These are phyloP conservation scores for Poeciliopsis presidionis DNA, from an alignment of 2,797 vertebrate species.

Conservation along the genomic window DNA sequence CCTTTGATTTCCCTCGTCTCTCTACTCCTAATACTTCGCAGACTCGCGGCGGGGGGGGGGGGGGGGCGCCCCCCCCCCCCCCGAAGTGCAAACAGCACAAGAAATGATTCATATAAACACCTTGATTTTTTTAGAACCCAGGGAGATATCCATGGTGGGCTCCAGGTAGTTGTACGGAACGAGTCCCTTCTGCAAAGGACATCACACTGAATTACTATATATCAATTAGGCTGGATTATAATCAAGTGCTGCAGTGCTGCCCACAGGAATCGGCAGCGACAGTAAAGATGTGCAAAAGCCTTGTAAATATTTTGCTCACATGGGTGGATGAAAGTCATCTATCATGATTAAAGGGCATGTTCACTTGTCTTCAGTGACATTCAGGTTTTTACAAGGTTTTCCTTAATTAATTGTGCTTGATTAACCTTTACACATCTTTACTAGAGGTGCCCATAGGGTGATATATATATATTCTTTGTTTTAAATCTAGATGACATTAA, in stretches of 20 bases:
- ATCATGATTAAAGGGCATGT: neutral
- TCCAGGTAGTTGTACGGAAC: slow-evolving; percentile 96
- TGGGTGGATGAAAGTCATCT: neutral
- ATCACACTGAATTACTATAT: neutral
- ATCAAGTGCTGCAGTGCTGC: neutral
- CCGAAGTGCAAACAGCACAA: neutral
- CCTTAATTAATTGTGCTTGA: neutral
- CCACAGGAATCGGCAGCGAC: neutral
- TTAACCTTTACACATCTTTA: neutral
- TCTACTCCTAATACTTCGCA: too few species aligned
- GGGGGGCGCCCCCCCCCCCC: too few species aligned
- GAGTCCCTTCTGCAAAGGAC: slow-evolving; percentile 85
- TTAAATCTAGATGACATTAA: too few species aligned
- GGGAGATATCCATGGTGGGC: slow-evolving; percentile 81
- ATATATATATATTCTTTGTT: neutral
- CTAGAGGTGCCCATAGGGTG: neutral
- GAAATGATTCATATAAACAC: slow-evolving; percentile 41
- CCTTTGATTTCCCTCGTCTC: too few species aligned
- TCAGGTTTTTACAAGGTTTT: neutral
- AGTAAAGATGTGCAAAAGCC: neutral
- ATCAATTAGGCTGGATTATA: neutral
- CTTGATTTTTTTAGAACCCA: slow-evolving; percentile 68
- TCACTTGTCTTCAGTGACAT: neutral
- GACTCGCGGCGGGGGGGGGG: too few species aligned
- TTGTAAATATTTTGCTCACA: neutral